Base-by-base conservation (phyloP, 2,888 invertebrate species). In the Catocala fraxini region DNA sequence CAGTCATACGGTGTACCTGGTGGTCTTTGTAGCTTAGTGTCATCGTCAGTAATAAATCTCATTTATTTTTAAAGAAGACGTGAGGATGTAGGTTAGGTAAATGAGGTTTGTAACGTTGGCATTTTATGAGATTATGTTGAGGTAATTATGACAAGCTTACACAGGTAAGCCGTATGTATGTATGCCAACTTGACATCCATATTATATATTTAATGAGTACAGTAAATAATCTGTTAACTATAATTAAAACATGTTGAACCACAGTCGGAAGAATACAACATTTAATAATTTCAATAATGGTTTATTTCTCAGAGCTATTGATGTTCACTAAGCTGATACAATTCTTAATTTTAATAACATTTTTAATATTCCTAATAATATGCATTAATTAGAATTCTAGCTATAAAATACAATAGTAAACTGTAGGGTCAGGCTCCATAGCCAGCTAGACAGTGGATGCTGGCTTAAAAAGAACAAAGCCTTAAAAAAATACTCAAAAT, bases 291-390 rank as follows among this genome's bases (percentile, higher is more conserved):
- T 94, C 84, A 91, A 93, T 94, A 93, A 93, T 93, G 93, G 91
- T 92, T 93, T 84, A 90, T 91, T 92, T 89, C 83, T 87, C 91
- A 89, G 92, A 94, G 94, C 94, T 94, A 94, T 94, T 94, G 94
- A 93, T 94, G 92, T 93, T 94, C 85, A 91, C 94, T 94, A 94
- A 94, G 94, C 94, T 91, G 93, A 93, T 93, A 94, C 94, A 93
- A 89, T 93, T 89, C 92, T 93, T 93, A 92, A 81, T 86, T 89
- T 85, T 89, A 90, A 91, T 92, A 93, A 93, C 94, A 93, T 93
- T 93, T 39, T 92, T 78, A 75, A 78, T 80, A 92, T 91, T 91
- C 90, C 93, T 93, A 93, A 91, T 92, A 92, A 91, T 93, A 94
- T 92, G 93, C 92, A 92, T 92, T 93, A 93, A 89, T 93, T 93